Evolutionary conservation across 2,888 invertebrate species (phyloP).

Genomic region (Watsonalla cultraria): DNA sequence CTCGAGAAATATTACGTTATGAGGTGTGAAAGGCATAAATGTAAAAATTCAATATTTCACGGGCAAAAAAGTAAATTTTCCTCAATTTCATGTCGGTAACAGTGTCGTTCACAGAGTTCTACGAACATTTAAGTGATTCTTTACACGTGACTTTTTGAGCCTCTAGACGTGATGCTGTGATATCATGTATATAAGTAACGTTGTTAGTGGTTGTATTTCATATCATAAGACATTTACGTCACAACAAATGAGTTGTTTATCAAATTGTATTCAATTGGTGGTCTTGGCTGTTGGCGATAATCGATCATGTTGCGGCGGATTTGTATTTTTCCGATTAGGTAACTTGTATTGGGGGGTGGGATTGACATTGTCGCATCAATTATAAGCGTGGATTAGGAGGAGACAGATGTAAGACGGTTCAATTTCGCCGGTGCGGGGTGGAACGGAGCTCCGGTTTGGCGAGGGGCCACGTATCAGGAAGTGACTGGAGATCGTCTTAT

Average conservation of each 20-base stretch:
- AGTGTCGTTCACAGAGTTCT: slow-evolving; percentile 45
- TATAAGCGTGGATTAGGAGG: slow-evolving; percentile 72
- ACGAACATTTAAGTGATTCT: slow-evolving; percentile 23
- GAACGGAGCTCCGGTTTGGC: slow-evolving; percentile 19
- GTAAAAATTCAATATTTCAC: slow-evolving; percentile 77
- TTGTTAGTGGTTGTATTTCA: not conserved
- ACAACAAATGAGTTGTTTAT: slow-evolving; percentile 23
- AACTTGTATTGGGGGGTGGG: slow-evolving; percentile 55
- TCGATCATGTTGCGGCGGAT: slow-evolving; percentile 69
- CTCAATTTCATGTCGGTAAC: slow-evolving; percentile 56
- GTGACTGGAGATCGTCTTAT: slow-evolving; percentile 55
- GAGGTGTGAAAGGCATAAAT: slow-evolving; percentile 78
- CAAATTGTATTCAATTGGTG: slow-evolving; percentile 21
- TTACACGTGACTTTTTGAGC: not conserved
- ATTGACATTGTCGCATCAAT: slow-evolving; percentile 77
- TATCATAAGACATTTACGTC: slow-evolving; percentile 10
- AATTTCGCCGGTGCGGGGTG: slow-evolving; percentile 51
- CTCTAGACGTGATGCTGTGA: not conserved
- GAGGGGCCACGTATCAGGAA: slow-evolving; percentile 55
- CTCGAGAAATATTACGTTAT: slow-evolving; percentile 76
- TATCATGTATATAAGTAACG: no score
- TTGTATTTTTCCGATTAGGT: slow-evolving; percentile 74
- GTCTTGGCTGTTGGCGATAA: slow-evolving; percentile 34
- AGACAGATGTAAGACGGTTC: slow-evolving; percentile 75
- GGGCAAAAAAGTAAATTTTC: slow-evolving; percentile 60